Evolutionary conservation across 2,797 vertebrate genomes (phyloP), one percentile per base, ranked within the genome.

Genomic region (Thunnus albacares): DNA sequence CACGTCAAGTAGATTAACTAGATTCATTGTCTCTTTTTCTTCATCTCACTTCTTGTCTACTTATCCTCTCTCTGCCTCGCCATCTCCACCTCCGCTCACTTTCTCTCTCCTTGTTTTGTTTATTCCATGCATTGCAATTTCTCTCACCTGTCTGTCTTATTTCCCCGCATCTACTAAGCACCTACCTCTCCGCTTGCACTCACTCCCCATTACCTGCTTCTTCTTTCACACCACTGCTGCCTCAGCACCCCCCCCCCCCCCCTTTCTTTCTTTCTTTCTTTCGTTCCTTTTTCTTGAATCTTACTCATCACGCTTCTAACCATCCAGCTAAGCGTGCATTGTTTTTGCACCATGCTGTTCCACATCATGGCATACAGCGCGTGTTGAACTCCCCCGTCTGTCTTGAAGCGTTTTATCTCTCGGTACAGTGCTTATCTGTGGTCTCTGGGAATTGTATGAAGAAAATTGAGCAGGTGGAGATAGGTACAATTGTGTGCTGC

Each of bases 381-480:
- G 8, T 30, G 52, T 43, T 62, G 35, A 62, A 67, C 38, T 55
- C 81, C 70, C 55, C 53, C 1, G 18, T 71, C 49, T 77, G 55
- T 28, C 65, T 69, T 6, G 0, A 17, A 68, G 68, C 5, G 2
- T 65, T 77, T 77, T 71, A 71, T 84, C 74, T 75, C 71, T 64
- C 17, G 3, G 12, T 57, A 43, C 67, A 47, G 17, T 17, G 79
- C 60, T 87, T 71, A 73, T 85, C 70, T 73, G 11, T 6, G 0
- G 26, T 73, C 66, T 76, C 55, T 76, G 76, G 82, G 82, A 83
- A 83, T 83, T 78, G 75, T 55, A 28, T 33, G 20, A 56, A 58
- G 70, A 75, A 75, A 75, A 77, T 77, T 73, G 77, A 75, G 71
- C 69, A 76, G 73, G 74, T 77, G 75, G 76, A 71, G 72, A 82